Conservation (phyloP, 2,113 vertebrate species). For the Scortum barcoo region DNA sequence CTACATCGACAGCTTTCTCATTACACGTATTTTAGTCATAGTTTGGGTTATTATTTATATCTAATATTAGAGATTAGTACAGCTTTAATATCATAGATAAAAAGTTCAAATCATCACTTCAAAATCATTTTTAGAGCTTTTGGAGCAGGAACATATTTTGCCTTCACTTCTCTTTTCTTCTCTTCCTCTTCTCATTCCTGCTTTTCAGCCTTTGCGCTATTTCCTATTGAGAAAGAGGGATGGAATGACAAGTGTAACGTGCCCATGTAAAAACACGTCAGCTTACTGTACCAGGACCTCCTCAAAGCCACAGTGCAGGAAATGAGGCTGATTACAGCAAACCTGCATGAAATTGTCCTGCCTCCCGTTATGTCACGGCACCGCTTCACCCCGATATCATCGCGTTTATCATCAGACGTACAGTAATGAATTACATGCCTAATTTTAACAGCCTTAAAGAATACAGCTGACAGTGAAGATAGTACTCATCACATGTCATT, state of each 20-base stretch:
- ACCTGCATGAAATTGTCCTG: constrained; percentile 32
- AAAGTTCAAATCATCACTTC: background rate
- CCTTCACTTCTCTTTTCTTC: background rate
- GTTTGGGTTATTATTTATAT: background rate
- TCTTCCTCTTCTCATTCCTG: background rate
- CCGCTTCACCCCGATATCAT: constrained; percentile 2
- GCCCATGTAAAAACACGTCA: constrained; percentile 21
- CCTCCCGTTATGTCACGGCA: constrained; percentile 23
- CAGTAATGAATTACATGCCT: background rate
- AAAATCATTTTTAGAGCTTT: background rate
- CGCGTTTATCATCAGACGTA: background rate
- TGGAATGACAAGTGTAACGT: background rate
- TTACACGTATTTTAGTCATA: background rate
- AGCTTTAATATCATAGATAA: constrained; percentile 1
- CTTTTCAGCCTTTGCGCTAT: background rate
- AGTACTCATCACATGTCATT: background rate
- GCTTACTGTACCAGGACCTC: background rate
- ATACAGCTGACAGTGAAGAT: background rate
- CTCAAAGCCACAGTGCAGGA: constrained; percentile 18
- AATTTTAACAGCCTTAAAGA: background rate
- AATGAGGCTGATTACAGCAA: constrained; percentile 9
- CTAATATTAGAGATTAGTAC: background rate
- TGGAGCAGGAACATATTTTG: background rate
- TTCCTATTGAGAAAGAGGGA: background rate
- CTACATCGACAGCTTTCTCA: background rate